phyloP scores from a whole-genome alignment of 2,113 vertebrate genomes.

The Beaufortia kweichowensis region DNA sequence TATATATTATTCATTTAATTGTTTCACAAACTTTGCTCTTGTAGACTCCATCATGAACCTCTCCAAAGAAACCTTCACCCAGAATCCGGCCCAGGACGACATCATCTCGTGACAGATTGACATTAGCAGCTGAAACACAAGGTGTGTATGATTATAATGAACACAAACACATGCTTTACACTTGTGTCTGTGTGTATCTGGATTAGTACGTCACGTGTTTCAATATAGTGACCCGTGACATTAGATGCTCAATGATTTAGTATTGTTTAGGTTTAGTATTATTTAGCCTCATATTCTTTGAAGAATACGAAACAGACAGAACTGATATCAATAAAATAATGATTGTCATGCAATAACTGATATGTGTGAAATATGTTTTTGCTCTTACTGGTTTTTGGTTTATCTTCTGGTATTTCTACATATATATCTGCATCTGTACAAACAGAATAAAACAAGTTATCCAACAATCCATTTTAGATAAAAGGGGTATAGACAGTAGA shows the following conservation, averaged over 20 bases:
- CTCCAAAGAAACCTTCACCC: constrained; percentile 92
- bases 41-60: constrained; percentile 88
- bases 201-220: too few relatives aligned
- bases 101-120: constrained; percentile 74
- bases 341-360: too few relatives aligned
- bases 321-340: too few relatives aligned
- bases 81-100: constrained; percentile 83
- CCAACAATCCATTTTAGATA: background rate
- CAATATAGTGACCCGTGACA: too few relatives aligned
- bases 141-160: background rate
- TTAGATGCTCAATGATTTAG: too few relatives aligned
- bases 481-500: background rate
- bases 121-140: constrained; percentile 63
- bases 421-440: constrained; percentile 87
- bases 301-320: too few relatives aligned
- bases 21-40: constrained; percentile 79
- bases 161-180: background rate
- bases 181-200: background rate
- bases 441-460: background rate
- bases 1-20: background rate
- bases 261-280: too few relatives aligned
- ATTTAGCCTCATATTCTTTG: too few relatives aligned
- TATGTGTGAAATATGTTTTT: too few relatives aligned
- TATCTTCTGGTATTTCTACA: constrained; percentile 81
- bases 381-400: constrained; percentile 24